A percentile compares a stretch with the other conserved stretches of the same genome.
These are phyloP conservation scores for Aphaenogaster ashmeadi DNA, from an alignment of 1,140 invertebrate species.

Conservation along the genomic window DNA sequence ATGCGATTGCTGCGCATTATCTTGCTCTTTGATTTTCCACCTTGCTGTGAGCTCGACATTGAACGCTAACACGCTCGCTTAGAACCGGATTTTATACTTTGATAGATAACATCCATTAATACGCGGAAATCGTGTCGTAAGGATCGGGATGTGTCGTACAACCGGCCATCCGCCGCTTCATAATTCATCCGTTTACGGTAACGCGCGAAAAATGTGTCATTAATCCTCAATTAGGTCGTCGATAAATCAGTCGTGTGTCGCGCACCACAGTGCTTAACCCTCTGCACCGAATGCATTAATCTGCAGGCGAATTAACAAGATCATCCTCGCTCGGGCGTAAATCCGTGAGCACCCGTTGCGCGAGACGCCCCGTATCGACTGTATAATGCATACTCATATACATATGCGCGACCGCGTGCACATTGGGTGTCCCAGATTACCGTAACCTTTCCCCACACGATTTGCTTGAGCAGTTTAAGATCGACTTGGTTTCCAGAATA, in stretches of 20 bases:
- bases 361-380: slow-evolving; percentile 28
- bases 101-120: slow-evolving; percentile 16
- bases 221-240: slow-evolving; percentile 57
- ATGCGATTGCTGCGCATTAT: background rate
- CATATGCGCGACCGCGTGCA: background rate
- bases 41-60: background rate
- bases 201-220: slow-evolving; percentile 53
- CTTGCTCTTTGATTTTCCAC: background rate
- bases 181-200: slow-evolving; percentile 52
- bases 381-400: slow-evolving; percentile 32
- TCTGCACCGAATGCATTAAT: slow-evolving; percentile 60
- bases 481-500: background rate
- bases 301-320: slow-evolving; percentile 72
- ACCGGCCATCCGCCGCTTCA: background rate
- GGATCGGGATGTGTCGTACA: slow-evolving; percentile 1
- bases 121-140: background rate
- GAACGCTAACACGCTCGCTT: background rate
- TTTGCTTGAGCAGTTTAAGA: slow-evolving; percentile 9
- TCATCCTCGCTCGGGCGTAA: slow-evolving; percentile 73
- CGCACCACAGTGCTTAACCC: slow-evolving; percentile 50
- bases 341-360: slow-evolving; percentile 67
- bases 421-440: slow-evolving; percentile 19
- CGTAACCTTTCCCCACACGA: background rate
- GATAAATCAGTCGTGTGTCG: slow-evolving; percentile 59
- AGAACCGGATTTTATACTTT: slow-evolving; percentile 3